Conservation (phyloP, 2,113 vertebrate species). For the Cinclus cinclus region DNA sequence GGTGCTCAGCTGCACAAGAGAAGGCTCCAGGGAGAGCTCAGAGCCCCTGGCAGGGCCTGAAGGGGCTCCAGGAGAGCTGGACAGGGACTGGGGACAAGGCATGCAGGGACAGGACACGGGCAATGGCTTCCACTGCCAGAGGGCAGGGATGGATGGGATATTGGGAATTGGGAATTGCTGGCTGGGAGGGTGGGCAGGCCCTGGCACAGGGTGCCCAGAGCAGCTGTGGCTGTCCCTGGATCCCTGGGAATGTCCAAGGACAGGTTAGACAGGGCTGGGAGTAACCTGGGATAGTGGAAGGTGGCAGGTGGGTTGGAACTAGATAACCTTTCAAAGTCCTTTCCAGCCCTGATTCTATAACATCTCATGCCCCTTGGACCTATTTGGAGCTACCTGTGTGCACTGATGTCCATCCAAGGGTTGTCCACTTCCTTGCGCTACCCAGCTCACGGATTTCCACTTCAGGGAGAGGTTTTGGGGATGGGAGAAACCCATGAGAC, state of each 20-base stretch:
- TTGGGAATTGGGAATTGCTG: background rate
- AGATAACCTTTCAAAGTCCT: background rate
- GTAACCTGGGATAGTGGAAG: accelerated
- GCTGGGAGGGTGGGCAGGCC: accelerated
- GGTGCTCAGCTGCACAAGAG: background rate
- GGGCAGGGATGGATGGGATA: accelerated
- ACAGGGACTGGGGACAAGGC: background rate
- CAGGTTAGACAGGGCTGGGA: accelerated
- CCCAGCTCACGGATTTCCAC: background rate
- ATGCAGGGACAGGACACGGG: accelerated
- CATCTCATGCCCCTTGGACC: background rate
- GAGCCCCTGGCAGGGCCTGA: accelerated
- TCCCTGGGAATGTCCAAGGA: accelerated
- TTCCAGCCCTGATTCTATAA: background rate
- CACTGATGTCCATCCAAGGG: background rate
- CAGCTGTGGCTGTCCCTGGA: background rate
- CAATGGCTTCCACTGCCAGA: background rate
- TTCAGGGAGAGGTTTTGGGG: background rate
- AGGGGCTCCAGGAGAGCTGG: background rate
- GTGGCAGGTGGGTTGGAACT: background rate
- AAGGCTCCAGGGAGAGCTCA: background rate
- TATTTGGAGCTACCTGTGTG: background rate
- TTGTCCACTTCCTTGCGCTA: background rate
- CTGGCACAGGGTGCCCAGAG: background rate
- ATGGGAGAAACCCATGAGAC: background rate